Conservation (phyloP, 2,797 vertebrate species). For the Arctocebus calabarensis region DNA sequence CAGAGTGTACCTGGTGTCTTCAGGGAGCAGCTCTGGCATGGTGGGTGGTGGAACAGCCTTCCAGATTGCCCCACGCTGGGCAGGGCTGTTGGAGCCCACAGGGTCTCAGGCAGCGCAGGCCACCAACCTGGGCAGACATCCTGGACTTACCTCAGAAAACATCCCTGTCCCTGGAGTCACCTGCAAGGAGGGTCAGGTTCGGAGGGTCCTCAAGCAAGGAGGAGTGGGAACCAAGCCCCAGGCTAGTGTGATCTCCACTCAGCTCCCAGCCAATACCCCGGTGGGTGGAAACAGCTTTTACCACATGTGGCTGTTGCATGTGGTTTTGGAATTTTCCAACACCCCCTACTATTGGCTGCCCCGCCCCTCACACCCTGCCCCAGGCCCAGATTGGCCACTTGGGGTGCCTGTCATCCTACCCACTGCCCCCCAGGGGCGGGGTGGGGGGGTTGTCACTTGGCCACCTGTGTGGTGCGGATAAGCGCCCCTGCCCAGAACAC, state of each 20-base stretch:
- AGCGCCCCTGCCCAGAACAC: conserved; percentile 72
- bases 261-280: conserved; percentile 69
- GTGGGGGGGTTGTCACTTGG: conserved; percentile 68
- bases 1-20: not conserved
- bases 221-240: conserved; percentile 28
- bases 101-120: conserved; percentile 26
- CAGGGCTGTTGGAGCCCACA: not conserved
- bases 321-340: conserved; percentile 87
- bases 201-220: conserved; percentile 11
- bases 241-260: conserved; percentile 22
- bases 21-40: not conserved
- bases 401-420: conserved; percentile 73
- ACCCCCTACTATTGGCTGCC: conserved; percentile 76
- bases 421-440: conserved; percentile 44
- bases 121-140: conserved; percentile 35
- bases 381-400: conserved; percentile 80
- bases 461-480: conserved; percentile 78
- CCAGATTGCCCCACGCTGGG: not conserved
- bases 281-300: conserved; percentile 79
- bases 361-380: conserved; percentile 77
- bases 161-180: conserved; percentile 59
- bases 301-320: conserved; percentile 78
- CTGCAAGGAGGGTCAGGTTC: conserved; percentile 58
- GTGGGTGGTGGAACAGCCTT: not conserved
- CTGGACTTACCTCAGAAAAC: conserved; percentile 72